Conservation (phyloP, 30 jellyfish, hydroid and myxozoan species). For the Hydra vulgaris region DNA sequence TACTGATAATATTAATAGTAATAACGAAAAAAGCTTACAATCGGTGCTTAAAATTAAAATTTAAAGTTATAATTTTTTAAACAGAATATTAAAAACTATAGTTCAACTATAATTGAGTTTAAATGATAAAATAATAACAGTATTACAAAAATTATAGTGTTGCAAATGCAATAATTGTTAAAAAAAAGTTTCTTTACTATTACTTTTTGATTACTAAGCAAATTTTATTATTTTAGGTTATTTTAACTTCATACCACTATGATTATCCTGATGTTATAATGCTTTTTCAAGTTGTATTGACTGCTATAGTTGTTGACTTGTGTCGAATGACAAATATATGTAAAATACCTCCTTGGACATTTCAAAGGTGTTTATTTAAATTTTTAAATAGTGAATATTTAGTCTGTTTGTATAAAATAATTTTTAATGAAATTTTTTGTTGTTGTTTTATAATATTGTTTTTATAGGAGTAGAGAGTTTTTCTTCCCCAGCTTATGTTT, state of each 20-base stretch:
- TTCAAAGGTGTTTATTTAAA: slow-evolving; percentile 33
- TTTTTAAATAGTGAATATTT: not conserved
- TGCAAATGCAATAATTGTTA: too few species aligned
- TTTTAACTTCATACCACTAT: slow-evolving; percentile 53
- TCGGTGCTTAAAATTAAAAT: too few species aligned
- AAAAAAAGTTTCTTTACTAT: too few species aligned
- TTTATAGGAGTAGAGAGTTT: not conserved
- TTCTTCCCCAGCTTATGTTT: slow-evolving; percentile 45
- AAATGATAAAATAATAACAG: too few species aligned
- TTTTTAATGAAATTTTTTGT: not conserved
- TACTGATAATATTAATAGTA: too few species aligned
- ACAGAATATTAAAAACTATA: too few species aligned
- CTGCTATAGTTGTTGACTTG: slow-evolving; percentile 56
- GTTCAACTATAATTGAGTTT: too few species aligned
- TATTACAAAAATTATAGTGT: too few species aligned
- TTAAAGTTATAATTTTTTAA: too few species aligned
- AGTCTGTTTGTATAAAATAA: too few species aligned
- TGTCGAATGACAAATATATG: slow-evolving; percentile 47
- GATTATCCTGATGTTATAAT: slow-evolving; percentile 70
- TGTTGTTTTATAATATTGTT: not conserved
- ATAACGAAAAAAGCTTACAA: too few species aligned
- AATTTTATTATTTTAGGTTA: slow-evolving; percentile 53
- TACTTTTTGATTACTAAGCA: too few species aligned
- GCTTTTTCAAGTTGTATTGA: slow-evolving; percentile 60
- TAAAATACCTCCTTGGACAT: slow-evolving; percentile 75